Evolutionary conservation across 2,888 invertebrate species (phyloP).

Genomic region (Cephus sareptanus): DNA sequence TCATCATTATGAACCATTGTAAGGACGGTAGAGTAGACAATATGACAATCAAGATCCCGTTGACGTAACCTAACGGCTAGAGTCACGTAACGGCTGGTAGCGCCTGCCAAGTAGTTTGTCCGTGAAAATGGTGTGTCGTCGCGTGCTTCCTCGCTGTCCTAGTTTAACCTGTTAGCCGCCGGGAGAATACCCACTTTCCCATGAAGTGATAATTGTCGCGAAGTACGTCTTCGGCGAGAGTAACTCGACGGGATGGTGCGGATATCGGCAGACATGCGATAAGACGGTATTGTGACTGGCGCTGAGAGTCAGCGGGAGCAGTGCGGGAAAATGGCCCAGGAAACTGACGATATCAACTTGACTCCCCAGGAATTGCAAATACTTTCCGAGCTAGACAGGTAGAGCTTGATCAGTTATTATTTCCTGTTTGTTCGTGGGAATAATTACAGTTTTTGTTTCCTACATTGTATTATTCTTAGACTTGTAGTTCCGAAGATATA

Average conservation of each 20-base stretch:
- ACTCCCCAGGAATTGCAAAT: slow-evolving; percentile 87
- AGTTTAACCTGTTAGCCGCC: slow-evolving; percentile 45
- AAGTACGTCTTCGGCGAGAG: slow-evolving; percentile 10
- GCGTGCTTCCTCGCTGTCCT: slow-evolving; percentile 45
- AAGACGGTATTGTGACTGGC: neutral
- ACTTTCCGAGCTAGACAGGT: slow-evolving; percentile 91
- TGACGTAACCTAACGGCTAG: neutral
- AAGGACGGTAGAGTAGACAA: neutral
- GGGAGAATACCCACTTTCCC: slow-evolving; percentile 20
- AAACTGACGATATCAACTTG: slow-evolving; percentile 77
- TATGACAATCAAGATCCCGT: neutral
- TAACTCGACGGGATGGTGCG: slow-evolving; percentile 17
- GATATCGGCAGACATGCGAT: slow-evolving; percentile 7
- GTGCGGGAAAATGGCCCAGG: slow-evolving; percentile 66
- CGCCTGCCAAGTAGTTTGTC: slow-evolving; percentile 19
- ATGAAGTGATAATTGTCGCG: slow-evolving; percentile 8
- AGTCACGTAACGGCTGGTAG: neutral
- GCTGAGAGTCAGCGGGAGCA: neutral
- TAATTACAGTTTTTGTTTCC: neutral
- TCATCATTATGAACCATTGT: neutral
- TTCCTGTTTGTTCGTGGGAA: neutral
- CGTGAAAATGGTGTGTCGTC: slow-evolving; percentile 44
- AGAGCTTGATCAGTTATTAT: slow-evolving; percentile 34
- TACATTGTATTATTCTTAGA: neutral
- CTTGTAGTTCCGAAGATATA: slow-evolving; percentile 25